Percentiles rank a stretch among this genome's conserved stretches.
phyloP scores from a whole-genome alignment of 2,113 vertebrate genomes.

The Cebus imitator region DNA sequence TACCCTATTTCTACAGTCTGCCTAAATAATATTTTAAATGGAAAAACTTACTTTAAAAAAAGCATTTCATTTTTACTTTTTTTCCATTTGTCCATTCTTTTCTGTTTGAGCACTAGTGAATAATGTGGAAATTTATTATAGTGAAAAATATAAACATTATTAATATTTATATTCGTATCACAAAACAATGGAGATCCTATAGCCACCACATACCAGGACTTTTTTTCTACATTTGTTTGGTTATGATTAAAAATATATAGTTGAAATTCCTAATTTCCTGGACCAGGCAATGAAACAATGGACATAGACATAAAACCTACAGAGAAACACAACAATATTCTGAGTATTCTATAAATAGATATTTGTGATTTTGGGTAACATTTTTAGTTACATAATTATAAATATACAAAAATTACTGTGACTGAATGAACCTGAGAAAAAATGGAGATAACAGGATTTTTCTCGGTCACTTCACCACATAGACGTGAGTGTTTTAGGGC shows the following conservation, averaged over 20 bases:
- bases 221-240: neutral
- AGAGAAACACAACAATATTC: neutral
- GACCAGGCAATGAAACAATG: neutral
- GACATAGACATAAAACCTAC: neutral
- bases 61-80: neutral
- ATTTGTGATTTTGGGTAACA: neutral
- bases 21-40: neutral
- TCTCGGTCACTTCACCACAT: neutral
- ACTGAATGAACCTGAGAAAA: neutral
- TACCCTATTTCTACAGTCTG: neutral
- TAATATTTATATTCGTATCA: neutral
- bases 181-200: neutral
- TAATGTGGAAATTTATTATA: neutral
- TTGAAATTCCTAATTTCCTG: neutral
- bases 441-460: neutral
- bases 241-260: neutral
- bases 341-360: neutral
- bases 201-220: neutral
- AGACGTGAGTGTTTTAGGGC: neutral
- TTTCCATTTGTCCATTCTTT: neutral
- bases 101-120: neutral
- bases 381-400: neutral
- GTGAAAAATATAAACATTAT: neutral
- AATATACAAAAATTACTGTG: neutral
- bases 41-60: neutral